A percentile compares a stretch with the other conserved stretches of the same genome.
Conservation (phyloP, 2,888 invertebrate genomes). For the Agriopis aurantiaria region DNA sequence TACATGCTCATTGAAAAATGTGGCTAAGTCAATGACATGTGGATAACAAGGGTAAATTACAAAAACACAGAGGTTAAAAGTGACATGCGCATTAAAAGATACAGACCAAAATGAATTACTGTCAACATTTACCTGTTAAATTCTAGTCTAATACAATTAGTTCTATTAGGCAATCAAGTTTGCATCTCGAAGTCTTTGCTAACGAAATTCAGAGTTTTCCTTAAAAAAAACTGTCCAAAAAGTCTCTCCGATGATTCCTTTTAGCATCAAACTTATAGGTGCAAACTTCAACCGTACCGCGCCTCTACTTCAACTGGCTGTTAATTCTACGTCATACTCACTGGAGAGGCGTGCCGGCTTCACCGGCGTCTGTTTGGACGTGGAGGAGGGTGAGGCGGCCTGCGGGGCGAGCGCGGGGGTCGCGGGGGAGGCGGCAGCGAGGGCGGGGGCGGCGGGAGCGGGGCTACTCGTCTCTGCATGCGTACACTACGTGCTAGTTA, state of each 20-base stretch:
- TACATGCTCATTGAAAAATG: constrained; percentile 58
- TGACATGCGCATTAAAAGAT: constrained; percentile 42
- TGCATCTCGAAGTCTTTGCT: constrained; percentile 15
- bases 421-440: constrained; percentile 45
- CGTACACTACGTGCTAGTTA: constrained; percentile 83
- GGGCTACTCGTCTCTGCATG: constrained; percentile 74
- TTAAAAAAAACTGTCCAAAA: no score
- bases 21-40: constrained; percentile 44
- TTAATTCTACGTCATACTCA: constrained; percentile 66
- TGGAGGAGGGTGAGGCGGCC: constrained; percentile 51
- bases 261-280: background rate
- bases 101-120: constrained; percentile 16
- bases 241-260: no score
- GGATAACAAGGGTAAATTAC: constrained; percentile 50
- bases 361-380: constrained; percentile 76
- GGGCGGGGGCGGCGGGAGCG: constrained; percentile 52
- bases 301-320: constrained; percentile 43
- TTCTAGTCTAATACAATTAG: constrained; percentile 25
- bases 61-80: constrained; percentile 73
- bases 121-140: constrained; percentile 38
- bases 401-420: constrained; percentile 48
- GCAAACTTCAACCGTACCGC: constrained; percentile 49
- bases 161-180: constrained; percentile 38
- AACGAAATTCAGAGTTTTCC: background rate
- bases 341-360: constrained; percentile 82